phyloP scores from a whole-genome alignment of 2,797 vertebrate species.

The Taeniopygia guttata region DNA sequence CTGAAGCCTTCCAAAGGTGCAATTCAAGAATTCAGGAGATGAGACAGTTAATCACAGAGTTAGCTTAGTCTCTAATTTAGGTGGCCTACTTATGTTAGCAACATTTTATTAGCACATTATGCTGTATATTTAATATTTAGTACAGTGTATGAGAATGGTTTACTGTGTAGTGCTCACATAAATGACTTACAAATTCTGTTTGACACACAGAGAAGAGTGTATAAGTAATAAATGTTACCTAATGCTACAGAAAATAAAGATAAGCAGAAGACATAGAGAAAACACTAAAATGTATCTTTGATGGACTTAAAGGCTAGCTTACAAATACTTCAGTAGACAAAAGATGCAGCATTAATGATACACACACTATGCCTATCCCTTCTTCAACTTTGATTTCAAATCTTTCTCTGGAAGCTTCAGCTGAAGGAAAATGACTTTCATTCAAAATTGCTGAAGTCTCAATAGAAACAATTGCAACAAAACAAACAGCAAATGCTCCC shows the following conservation, averaged over 20 bases:
- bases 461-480: not conserved
- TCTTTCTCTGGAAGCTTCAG: not conserved
- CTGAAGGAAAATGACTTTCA: not conserved
- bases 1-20: not conserved
- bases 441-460: not conserved
- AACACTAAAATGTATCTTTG: not conserved
- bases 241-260: slow-evolving; percentile 3
- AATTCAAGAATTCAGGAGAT: slow-evolving; percentile 32
- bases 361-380: not conserved
- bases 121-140: slow-evolving; percentile 60
- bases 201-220: not conserved
- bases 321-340: not conserved
- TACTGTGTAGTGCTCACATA: slow-evolving; percentile 41
- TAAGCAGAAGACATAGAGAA: not conserved
- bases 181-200: slow-evolving; percentile 54
- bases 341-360: not conserved
- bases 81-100: slow-evolving; percentile 61
- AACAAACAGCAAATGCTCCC: not conserved
- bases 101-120: slow-evolving; percentile 59
- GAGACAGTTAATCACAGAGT: slow-evolving; percentile 47
- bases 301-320: not conserved
- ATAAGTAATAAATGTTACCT: slow-evolving; percentile 1
- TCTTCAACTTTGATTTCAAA: not conserved
- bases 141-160: slow-evolving; percentile 31
- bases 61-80: slow-evolving; percentile 42